Conservation (phyloP, 2,113 vertebrate genomes). For the Terrapene triunguis region DNA sequence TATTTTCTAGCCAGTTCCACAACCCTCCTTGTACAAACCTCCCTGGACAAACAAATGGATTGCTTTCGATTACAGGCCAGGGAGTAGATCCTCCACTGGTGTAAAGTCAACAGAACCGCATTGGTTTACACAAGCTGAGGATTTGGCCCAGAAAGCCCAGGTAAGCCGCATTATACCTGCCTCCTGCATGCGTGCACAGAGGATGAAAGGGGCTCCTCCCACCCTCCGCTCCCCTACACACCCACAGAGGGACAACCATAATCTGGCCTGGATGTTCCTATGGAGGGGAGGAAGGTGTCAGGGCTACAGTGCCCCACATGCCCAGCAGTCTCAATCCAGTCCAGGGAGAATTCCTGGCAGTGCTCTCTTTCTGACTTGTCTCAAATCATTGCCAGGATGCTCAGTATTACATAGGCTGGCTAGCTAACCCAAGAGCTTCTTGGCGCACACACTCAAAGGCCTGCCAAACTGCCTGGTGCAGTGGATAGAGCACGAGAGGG, state of each 20-base stretch:
- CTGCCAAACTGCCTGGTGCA: background rate
- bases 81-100: background rate
- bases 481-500: background rate
- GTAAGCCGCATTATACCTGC: background rate
- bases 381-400: background rate
- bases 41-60: background rate
- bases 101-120: background rate
- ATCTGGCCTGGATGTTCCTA: background rate
- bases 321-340: fast-evolving
- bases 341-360: background rate
- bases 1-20: too few species aligned
- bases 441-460: background rate
- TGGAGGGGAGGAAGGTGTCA: background rate
- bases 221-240: fast-evolving
- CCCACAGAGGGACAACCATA: background rate
- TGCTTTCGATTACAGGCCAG: background rate
- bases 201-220: too few species aligned
- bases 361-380: background rate
- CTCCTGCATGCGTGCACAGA: fast-evolving
- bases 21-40: too few species aligned
- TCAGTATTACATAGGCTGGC: background rate
- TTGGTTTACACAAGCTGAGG: background rate
- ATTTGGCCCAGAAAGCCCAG: background rate
- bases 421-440: background rate
- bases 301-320: background rate